Conservation (phyloP, 2,888 invertebrate species). For the Tenthredo amoena region DNA sequence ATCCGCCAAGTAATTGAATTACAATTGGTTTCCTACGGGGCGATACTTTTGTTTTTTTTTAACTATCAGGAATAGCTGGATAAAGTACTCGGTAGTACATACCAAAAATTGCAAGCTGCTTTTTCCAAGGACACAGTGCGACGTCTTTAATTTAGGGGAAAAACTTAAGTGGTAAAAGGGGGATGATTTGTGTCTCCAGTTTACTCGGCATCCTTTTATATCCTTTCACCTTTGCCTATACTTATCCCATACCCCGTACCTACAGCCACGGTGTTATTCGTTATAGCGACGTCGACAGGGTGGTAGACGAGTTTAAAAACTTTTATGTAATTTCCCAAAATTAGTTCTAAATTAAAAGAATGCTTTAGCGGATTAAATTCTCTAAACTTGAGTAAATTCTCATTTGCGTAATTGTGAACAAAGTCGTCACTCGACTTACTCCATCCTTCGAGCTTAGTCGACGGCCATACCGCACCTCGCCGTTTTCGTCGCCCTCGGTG, state of each 20-base stretch:
- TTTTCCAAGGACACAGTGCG: neutral
- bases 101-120: neutral
- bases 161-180: constrained; percentile 19
- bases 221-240: neutral
- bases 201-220: neutral
- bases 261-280: neutral
- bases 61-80: neutral
- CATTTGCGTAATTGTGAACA: constrained; percentile 49
- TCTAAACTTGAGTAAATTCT: constrained; percentile 51
- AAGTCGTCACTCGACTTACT: constrained; percentile 45
- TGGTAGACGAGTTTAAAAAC: constrained; percentile 22
- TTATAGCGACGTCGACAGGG: neutral
- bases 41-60: neutral
- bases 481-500: constrained; percentile 7
- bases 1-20: constrained; percentile 45
- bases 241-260: neutral
- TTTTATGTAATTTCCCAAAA: constrained; percentile 38
- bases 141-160: neutral
- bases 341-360: constrained; percentile 54
- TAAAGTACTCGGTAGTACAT: no score
- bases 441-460: neutral
- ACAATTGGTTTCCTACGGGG: constrained; percentile 27
- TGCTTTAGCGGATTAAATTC: constrained; percentile 53
- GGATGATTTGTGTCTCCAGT: constrained; percentile 41
- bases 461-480: neutral